A percentile compares a stretch with the other conserved stretches of the same genome.
phyloP scores from a whole-genome alignment of 1,140 invertebrate genomes.

The Diprion similis region DNA sequence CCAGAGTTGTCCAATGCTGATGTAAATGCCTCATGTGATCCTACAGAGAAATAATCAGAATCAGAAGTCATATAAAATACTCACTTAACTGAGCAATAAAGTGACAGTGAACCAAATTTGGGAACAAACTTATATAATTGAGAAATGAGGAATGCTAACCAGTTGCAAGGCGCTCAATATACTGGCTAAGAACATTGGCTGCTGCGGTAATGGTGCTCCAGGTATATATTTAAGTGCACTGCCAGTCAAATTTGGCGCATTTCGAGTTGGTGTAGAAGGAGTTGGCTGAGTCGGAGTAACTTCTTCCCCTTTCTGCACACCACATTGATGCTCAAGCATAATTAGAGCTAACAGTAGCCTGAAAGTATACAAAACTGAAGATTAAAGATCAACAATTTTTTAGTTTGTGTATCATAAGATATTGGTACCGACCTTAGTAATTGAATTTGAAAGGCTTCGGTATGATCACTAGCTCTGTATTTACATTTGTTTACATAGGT shows the following conservation, averaged over 20 bases:
- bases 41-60: conserved; percentile 39
- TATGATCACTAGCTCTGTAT: conserved; percentile 69
- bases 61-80: conserved; percentile 10
- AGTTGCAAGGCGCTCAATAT: conserved; percentile 78
- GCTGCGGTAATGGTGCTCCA: conserved; percentile 76
- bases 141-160: conserved; percentile 37
- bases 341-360: conserved; percentile 77
- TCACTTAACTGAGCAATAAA: conserved; percentile 15
- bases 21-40: conserved; percentile 75
- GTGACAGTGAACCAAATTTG: neutral
- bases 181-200: conserved; percentile 86
- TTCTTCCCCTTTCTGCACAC: conserved; percentile 62
- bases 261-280: conserved; percentile 47
- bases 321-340: conserved; percentile 78
- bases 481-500: conserved; percentile 63
- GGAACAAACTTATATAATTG: neutral
- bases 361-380: conserved; percentile 34
- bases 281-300: conserved; percentile 36
- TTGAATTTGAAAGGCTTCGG: conserved; percentile 80
- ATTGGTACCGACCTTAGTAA: conserved; percentile 66
- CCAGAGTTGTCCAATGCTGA: conserved; percentile 81
- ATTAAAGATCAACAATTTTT: conserved; percentile 18
- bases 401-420: conserved; percentile 2
- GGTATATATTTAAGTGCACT: conserved; percentile 69
- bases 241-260: conserved; percentile 49